These are phyloP conservation scores for Hyposmocoma kahamanoa DNA, from an alignment of 1,140 invertebrate species.

Conservation along the genomic window DNA sequence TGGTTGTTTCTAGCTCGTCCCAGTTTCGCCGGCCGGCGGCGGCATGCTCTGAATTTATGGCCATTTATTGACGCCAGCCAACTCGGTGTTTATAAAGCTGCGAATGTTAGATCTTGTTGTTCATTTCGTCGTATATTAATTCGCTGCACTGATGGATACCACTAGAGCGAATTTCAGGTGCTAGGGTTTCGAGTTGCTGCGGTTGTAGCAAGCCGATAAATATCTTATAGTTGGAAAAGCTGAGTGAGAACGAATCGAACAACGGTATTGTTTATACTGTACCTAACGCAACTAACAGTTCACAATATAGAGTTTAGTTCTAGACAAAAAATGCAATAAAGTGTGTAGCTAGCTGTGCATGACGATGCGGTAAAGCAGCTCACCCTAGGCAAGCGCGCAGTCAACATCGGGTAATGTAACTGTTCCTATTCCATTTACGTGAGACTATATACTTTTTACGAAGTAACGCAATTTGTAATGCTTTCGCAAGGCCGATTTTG, in stretches of 20 bases:
- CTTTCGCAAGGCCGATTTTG: too few relatives aligned
- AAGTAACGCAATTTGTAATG: too few relatives aligned
- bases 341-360: neutral
- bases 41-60: neutral
- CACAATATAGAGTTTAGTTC: neutral
- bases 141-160: too few relatives aligned
- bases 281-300: neutral
- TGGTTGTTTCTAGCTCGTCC: slow-evolving; percentile 1
- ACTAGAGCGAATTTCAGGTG: too few relatives aligned
- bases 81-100: too few relatives aligned
- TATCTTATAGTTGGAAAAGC: too few relatives aligned
- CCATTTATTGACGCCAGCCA: neutral
- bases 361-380: neutral
- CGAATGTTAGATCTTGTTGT: too few relatives aligned
- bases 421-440: too few relatives aligned
- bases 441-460: too few relatives aligned
- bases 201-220: too few relatives aligned
- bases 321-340: neutral
- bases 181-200: too few relatives aligned
- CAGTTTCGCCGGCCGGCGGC: neutral
- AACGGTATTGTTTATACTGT: neutral
- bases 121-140: too few relatives aligned
- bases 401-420: neutral
- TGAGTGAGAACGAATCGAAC: neutral
- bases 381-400: neutral